These are phyloP conservation scores for Oreochromis tanganicae DNA, from an alignment of 2,113 vertebrate genomes.

Conservation along the genomic window DNA sequence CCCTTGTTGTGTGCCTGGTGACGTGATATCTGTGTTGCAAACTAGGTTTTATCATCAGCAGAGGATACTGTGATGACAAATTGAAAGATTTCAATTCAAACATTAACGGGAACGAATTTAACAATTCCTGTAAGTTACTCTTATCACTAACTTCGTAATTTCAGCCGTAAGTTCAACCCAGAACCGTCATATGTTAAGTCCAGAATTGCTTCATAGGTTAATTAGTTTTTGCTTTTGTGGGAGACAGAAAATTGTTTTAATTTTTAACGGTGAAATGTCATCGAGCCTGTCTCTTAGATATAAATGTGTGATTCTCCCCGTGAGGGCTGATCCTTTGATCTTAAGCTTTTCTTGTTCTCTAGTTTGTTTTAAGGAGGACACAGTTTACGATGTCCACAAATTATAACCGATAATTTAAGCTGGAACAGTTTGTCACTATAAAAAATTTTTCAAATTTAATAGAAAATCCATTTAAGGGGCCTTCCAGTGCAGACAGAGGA, in stretches of 20 bases:
- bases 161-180: not conserved
- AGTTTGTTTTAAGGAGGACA: not conserved
- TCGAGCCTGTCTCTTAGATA: not conserved
- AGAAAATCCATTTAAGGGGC: not conserved
- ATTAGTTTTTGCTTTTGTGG: not conserved
- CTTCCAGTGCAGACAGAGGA: conserved; percentile 5
- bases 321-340: not conserved
- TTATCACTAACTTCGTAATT: not conserved
- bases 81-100: not conserved
- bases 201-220: conserved; percentile 4
- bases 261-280: not conserved
- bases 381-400: not conserved
- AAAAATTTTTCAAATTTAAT: not conserved
- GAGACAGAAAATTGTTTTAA: not conserved
- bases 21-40: not conserved
- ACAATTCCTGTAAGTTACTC: not conserved
- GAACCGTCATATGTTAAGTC: not conserved
- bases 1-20: not conserved
- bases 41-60: not conserved
- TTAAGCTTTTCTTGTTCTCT: not conserved
- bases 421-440: not conserved
- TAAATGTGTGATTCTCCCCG: not conserved
- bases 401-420: not conserved
- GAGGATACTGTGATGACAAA: not conserved
- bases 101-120: not conserved